Evolutionary conservation across 1,140 invertebrate species (phyloP).

Genomic region (Carposina sasakii): DNA sequence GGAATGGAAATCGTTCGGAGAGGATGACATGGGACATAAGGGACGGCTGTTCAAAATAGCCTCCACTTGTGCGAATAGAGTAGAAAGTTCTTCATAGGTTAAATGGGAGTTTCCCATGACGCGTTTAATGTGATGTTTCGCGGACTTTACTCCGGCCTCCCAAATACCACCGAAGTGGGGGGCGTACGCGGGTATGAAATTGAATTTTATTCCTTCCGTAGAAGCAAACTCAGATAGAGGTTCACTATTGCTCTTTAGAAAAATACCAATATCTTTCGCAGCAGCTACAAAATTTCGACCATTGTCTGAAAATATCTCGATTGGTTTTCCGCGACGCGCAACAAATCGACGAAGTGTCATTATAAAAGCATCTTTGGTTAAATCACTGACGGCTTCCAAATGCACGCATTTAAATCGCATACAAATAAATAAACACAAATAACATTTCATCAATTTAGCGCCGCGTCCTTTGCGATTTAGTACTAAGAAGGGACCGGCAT

Average conservation of each 20-base stretch:
- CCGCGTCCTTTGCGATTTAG: not conserved
- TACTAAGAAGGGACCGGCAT: not conserved
- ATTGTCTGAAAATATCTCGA: conserved; percentile 4
- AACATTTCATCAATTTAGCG: not conserved
- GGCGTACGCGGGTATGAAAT: not conserved
- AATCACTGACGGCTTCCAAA: not conserved
- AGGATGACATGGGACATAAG: conserved; percentile 6
- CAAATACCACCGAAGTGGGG: conserved; percentile 1
- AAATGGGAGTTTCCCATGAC: not conserved
- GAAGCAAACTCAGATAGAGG: conserved; percentile 1
- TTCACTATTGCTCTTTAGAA: not conserved
- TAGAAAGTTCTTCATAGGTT: conserved; percentile 4
- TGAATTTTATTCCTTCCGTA: conserved; percentile 2
- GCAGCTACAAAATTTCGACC: conserved; percentile 5
- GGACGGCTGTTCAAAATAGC: conserved; percentile 2
- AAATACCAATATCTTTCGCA: conserved; percentile 2
- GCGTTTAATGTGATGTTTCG: not conserved
- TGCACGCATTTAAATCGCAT: conserved; percentile 5
- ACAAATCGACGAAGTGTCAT: conserved; percentile 1
- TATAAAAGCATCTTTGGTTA: conserved; percentile 4
- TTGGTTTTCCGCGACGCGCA: conserved; percentile 1
- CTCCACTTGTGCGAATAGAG: conserved; percentile 8
- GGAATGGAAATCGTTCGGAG: conserved; percentile 23
- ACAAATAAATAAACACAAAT: conserved; percentile 1
- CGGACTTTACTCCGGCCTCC: not conserved